phyloP scores from a whole-genome alignment of 37 sponge, comb jelly and placozoan genomes.

The Aplysina aerophoba region DNA sequence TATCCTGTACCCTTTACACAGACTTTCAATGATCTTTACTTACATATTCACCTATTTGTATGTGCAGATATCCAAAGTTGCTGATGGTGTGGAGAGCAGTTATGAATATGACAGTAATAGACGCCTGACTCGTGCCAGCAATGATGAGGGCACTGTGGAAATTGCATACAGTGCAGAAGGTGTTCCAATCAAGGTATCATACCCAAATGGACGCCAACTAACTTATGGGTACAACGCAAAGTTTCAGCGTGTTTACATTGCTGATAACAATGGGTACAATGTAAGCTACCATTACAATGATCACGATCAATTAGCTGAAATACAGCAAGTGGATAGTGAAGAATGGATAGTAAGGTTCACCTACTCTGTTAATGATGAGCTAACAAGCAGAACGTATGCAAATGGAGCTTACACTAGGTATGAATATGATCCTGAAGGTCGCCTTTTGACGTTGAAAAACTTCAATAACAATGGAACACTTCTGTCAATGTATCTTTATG shows the following conservation, averaged over 20 bases:
- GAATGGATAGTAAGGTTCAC: not conserved
- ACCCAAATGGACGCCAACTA: slow-evolving; percentile 1
- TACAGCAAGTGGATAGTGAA: not conserved
- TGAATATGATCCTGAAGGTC: not conserved
- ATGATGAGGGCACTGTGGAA: not conserved
- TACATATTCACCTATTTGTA: too few relatives aligned
- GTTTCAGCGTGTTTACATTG: slow-evolving; percentile 5
- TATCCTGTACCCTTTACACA: too few relatives aligned
- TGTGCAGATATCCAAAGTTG: not conserved
- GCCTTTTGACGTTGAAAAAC: slow-evolving; percentile 17
- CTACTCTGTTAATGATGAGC: not conserved
- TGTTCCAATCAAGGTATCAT: not conserved
- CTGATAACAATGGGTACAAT: slow-evolving; percentile 40
- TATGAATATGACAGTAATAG: slow-evolving; percentile 12
- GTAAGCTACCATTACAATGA: slow-evolving; percentile 38
- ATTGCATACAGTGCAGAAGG: not conserved
- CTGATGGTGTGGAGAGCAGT: not conserved
- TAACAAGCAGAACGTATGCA: slow-evolving; percentile 16
- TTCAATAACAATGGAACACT: slow-evolving; percentile 10
- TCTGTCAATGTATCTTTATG: not conserved
- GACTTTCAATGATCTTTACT: too few relatives aligned
- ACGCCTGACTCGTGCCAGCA: not conserved
- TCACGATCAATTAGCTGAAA: not conserved
- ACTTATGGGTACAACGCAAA: not conserved
- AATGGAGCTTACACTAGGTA: slow-evolving; percentile 38